Percentiles rank a stretch among this genome's conserved stretches.
These are phyloP conservation scores for Archips xylosteana DNA, from an alignment of 2,888 invertebrate genomes.

Conservation along the genomic window DNA sequence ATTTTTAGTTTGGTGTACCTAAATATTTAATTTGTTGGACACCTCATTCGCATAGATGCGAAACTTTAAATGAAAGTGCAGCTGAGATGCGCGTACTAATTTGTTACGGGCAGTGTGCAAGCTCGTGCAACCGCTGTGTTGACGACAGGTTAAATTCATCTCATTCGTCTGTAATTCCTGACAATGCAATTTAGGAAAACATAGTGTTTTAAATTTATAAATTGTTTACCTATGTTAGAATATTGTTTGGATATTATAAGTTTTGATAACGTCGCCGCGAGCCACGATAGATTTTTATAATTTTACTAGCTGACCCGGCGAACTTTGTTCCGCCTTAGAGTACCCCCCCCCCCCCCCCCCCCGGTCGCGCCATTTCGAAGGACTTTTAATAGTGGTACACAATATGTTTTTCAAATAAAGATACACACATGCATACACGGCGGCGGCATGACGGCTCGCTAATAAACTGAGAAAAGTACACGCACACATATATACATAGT, in stretches of 20 bases:
- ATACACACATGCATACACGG: no score
- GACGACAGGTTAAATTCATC: conserved; percentile 4
- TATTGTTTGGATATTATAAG: no score
- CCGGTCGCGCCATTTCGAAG: no score
- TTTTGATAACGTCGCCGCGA: background rate
- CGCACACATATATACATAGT: no score
- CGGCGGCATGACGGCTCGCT: no score
- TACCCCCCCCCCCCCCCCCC: no score
- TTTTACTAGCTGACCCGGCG: no score
- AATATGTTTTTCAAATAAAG: no score
- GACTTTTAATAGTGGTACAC: no score
- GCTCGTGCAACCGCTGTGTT: conserved; percentile 3
- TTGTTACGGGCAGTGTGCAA: conserved; percentile 15
- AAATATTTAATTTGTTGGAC: background rate
- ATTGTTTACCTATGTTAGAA: no score
- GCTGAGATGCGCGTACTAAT: background rate
- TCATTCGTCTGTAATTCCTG: background rate
- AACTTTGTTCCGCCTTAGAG: no score
- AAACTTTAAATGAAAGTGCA: background rate
- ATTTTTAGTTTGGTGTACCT: background rate
- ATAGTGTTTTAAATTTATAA: background rate
- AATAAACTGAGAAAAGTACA: no score
- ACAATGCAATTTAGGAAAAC: background rate
- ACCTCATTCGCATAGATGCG: background rate
- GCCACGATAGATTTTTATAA: background rate